Evolutionary conservation across 2,797 vertebrate genomes (phyloP), one percentile per base, ranked within the genome.

Genomic region (Enteromius anoplus): DNA sequence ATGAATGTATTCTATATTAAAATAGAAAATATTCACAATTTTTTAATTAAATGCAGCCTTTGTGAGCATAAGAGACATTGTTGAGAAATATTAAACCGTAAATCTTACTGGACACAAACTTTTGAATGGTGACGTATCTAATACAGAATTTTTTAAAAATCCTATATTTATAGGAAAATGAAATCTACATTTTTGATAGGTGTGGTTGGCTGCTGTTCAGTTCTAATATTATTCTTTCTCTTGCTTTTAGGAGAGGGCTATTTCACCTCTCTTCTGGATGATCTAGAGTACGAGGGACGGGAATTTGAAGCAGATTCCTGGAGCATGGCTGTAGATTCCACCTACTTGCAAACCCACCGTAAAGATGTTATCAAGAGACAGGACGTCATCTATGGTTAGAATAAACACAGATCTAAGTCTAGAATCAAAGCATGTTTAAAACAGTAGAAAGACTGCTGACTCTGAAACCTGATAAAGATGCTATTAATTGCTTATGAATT

Each of bases 311-410:
- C 96, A 0, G 97, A 98, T 76, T 98, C 96, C 0, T 98, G 97
- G 97, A 98, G 97, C 89, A 91, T 95, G 85, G 97, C 96, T 0
- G 97, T 98, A 69, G 97, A 98, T 12, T 93, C 91, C 83, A 84
- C 88, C 72, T 98, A 95, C 90, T 88, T 98, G 58, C 96, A 98
- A 88, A 93, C 95, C 55, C 97, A 97, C 76, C 94, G 95, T 83
- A 97, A 97, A 91, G 96, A 97, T 0, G 87, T 96, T 82, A 98
- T 97, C 95, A 98, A 97, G 85, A 94, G 96, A 45, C 97, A 98
- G 90, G 97, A 98, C 0, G 97, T 98, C 90, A 97, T 98, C 86
- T 98, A 98, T 0, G 97, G 97, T 98, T 88, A 91, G 89, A 29
- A 26, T 17, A 19, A 53, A 12, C 9, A 0, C 37, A 34, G 15